Conservation (phyloP, 2,888 invertebrate genomes). For the Scaeva pyrastri region DNA sequence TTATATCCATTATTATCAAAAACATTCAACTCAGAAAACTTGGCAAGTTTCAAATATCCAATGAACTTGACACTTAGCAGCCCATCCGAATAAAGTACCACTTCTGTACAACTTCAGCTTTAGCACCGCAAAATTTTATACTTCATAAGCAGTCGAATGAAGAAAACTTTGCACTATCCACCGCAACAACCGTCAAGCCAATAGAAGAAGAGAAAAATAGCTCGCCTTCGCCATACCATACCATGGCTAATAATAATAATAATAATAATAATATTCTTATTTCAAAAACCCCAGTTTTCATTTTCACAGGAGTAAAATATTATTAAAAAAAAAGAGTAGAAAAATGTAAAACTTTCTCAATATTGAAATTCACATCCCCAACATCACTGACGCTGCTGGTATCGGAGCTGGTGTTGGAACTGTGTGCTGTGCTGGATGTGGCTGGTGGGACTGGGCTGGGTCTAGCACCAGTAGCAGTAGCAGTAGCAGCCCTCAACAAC, state of each 20-base stretch:
- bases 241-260: conserved; percentile 38
- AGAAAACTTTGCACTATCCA: neutral
- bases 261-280: conserved; percentile 44
- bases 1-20: neutral
- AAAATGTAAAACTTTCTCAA: conserved; percentile 54
- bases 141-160: too few species aligned
- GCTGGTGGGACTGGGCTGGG: neutral
- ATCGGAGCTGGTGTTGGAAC: too few species aligned
- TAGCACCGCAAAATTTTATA: neutral
- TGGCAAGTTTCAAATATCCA: conserved; percentile 7
- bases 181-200: neutral
- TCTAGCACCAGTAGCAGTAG: too few species aligned
- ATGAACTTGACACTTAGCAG: conserved; percentile 17
- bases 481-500: conserved; percentile 27
- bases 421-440: neutral
- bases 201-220: neutral
- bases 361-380: conserved; percentile 66
- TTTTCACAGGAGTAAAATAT: conserved; percentile 10
- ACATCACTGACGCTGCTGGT: too few species aligned
- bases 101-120: too few species aligned
- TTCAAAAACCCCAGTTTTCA: conserved; percentile 22
- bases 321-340: neutral
- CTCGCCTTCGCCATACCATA: neutral
- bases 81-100: neutral
- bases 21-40: neutral